These are phyloP conservation scores for Hyperoplus immaculatus DNA, from an alignment of 2,797 vertebrate genomes.

Conservation along the genomic window DNA sequence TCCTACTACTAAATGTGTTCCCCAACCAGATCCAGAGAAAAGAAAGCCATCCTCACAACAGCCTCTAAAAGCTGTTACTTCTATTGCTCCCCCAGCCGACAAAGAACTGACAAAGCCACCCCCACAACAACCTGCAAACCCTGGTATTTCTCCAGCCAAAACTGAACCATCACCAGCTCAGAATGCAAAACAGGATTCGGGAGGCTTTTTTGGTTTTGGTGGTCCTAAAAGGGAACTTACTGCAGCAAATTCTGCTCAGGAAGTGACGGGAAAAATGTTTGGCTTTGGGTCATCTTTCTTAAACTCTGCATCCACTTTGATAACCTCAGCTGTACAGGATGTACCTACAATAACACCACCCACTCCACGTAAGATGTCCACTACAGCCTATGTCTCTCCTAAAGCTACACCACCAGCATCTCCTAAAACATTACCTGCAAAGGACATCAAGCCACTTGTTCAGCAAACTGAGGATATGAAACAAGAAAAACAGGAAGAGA, in stretches of 20 bases:
- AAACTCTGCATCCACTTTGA: conserved; percentile 94
- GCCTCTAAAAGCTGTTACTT: conserved; percentile 42
- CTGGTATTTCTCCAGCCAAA: conserved; percentile 72
- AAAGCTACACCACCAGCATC: conserved; percentile 70
- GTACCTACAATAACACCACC: conserved; percentile 79
- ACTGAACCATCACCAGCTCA: conserved; percentile 73
- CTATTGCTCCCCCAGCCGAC: conserved; percentile 14
- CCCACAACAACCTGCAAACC: conserved; percentile 63
- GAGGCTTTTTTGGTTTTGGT: conserved; percentile 77
- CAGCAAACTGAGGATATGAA: conserved; percentile 67
- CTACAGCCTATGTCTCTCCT: conserved; percentile 75
- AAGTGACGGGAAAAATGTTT: conserved; percentile 93
- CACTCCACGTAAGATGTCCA: conserved; percentile 79
- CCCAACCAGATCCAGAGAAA: conserved; percentile 16
- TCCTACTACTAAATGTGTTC: conserved; percentile 19
- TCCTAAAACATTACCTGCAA: conserved; percentile 59
- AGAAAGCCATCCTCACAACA: conserved; percentile 60
- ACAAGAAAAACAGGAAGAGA: conserved; percentile 58
- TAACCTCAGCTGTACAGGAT: conserved; percentile 90
- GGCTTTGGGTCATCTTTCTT: conserved; percentile 97
- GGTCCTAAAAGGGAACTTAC: conserved; percentile 82
- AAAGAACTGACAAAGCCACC: conserved; percentile 31
- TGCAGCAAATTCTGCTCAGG: conserved; percentile 88
- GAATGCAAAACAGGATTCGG: conserved; percentile 79
- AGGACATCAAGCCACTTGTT: conserved; percentile 46